Percentiles rank a stretch among this genome's conserved stretches.
Evolutionary conservation across 2,113 vertebrate species (phyloP).

Genomic region (Hippocampus mohnikei): DNA sequence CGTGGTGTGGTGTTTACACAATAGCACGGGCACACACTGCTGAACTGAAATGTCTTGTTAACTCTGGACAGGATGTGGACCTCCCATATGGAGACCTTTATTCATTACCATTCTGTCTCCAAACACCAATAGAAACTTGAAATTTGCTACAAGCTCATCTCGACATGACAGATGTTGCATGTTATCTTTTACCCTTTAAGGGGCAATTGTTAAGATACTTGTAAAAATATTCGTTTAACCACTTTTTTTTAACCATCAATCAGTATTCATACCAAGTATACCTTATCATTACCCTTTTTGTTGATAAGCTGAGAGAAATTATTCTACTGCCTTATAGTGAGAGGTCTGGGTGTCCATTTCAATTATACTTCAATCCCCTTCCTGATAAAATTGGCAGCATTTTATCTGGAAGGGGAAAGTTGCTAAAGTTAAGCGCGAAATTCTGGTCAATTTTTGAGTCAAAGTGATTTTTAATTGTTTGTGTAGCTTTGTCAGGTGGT

Average conservation of each 20-base stretch:
- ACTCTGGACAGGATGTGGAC: conserved; percentile 30
- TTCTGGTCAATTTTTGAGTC: background rate
- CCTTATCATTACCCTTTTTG: too few species aligned
- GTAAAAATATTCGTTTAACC: background rate
- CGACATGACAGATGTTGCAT: background rate
- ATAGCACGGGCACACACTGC: conserved; percentile 34
- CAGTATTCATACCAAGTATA: too few species aligned
- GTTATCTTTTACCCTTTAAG: background rate
- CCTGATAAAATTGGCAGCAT: too few species aligned
- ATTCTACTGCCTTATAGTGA: background rate
- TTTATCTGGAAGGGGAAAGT: too few species aligned
- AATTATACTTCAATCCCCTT: too few species aligned
- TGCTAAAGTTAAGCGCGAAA: too few species aligned
- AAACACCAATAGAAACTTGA: background rate
- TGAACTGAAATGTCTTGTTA: conserved; percentile 56
- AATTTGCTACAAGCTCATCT: background rate
- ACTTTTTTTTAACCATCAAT: background rate
- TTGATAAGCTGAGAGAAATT: background rate
- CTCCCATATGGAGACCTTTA: conserved; percentile 41
- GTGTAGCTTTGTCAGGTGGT: background rate
- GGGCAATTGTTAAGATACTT: background rate
- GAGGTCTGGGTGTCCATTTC: background rate
- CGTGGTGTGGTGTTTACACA: conserved; percentile 58
- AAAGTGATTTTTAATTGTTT: background rate
- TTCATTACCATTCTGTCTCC: background rate